Conservation (phyloP, 2,113 vertebrate species). For the Chaetura pelagica region DNA sequence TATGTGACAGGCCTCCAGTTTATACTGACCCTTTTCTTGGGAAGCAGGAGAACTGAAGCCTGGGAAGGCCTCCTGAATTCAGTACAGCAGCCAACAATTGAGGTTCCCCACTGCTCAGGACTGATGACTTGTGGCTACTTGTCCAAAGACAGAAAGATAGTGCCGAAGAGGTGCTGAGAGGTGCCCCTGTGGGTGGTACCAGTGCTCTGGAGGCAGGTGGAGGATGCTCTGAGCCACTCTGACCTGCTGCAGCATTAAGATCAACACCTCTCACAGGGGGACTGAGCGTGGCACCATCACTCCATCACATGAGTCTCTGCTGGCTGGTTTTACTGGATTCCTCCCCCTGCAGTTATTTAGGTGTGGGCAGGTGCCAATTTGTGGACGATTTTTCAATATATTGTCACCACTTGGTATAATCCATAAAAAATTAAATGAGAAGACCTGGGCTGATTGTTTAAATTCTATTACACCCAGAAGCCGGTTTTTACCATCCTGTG, state of each 20-base stretch:
- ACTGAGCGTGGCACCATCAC: too few relatives aligned
- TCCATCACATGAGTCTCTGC: too few relatives aligned
- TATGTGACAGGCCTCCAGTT: neutral
- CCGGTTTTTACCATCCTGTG: neutral
- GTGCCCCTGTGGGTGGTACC: neutral
- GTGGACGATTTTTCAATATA: neutral
- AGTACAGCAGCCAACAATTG: neutral
- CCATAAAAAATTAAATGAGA: constrained; percentile 31
- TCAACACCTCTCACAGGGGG: neutral
- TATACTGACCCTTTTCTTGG: neutral
- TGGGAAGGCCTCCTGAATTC: neutral
- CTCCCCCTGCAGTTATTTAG: neutral
- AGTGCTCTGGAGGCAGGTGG: neutral
- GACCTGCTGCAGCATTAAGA: neutral
- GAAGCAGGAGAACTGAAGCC: neutral
- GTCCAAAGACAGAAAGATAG: neutral
- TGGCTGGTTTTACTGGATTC: neutral
- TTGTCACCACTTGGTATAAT: neutral
- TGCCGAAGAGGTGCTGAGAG: neutral
- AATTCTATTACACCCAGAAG: neutral
- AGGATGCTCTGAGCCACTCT: neutral
- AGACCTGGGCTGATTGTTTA: neutral
- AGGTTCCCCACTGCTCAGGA: too few relatives aligned
- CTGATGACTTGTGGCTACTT: neutral
- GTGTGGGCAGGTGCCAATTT: neutral